Evolutionary conservation across 2,888 invertebrate species (phyloP), one percentile per base, ranked within the genome.

Genomic region (Oligia latruncula): DNA sequence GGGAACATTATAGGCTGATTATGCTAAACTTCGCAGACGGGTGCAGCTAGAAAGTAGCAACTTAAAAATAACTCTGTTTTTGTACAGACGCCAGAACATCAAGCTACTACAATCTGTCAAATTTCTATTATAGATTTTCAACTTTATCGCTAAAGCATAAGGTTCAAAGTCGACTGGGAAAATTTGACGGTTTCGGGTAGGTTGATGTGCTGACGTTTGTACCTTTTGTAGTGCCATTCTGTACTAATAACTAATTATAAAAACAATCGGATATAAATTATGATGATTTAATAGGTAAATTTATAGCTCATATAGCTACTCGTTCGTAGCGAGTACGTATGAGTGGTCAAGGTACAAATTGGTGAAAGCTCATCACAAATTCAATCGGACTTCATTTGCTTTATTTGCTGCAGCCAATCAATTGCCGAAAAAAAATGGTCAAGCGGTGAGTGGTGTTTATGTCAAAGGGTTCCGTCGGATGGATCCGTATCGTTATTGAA

Each of bases 331-430:
- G 75, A 78, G 74, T 75, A 65, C 74, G 76, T 83, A 23, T 55
- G 78, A 81, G 77, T 79, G 90, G 88, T 80, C 89, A 87, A 88
- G 83, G 87, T 83, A 89, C 93, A 94, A 94, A 95, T 94, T 94
- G 94, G 91, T 86, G 92, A 93, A 92, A 94, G 93, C 95, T 95
- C 95, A 96, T 96, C 95, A 94, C 94, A 94, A 94, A 96, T 95
- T 95, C 95, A 94, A 96, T 96, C 91, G 89, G 84, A 88, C 90
- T 94, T 95, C 94, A 95, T 96, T 95, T 95, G 93, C 91, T 95
- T 94, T 95, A 93, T 95, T 95, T 95, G 93, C 91, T 78, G 84
- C 92, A 93, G 93, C 94, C 96, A 95, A 96, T 96, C 95, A 95
- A 95, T 95, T 94, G 95, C 90, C 94, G 93, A 95, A 96, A 95